Conservation (phyloP, 2,888 invertebrate genomes). For the Creontiades dilutus region DNA sequence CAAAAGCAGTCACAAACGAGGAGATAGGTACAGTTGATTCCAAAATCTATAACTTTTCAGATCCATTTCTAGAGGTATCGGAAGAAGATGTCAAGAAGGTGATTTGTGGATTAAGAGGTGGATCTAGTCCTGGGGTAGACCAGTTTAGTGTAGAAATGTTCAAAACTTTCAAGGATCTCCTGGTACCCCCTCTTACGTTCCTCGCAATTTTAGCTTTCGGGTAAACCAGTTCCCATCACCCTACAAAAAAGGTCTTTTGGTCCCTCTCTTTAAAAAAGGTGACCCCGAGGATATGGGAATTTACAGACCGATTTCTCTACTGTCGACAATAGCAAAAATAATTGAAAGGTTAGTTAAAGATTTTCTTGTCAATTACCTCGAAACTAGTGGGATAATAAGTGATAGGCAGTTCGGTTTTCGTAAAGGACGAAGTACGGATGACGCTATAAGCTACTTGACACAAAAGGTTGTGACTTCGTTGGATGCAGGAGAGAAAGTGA, state of each 20-base stretch:
- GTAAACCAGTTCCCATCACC: not conserved
- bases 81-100: constrained; percentile 5
- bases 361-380: constrained; percentile 18
- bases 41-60: not conserved
- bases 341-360: too few species aligned
- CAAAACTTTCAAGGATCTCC: constrained; percentile 53
- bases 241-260: not conserved
- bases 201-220: constrained; percentile 24
- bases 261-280: constrained; percentile 50
- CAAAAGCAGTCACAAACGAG: not conserved
- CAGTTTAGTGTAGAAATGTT: constrained; percentile 3
- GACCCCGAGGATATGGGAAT: constrained; percentile 36
- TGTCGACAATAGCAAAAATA: constrained; percentile 49
- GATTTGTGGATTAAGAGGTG: constrained; percentile 41
- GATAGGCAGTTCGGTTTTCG: constrained; percentile 28
- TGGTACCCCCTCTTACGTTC: not conserved
- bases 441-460: not conserved
- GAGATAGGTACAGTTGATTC: not conserved
- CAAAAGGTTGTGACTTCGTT: not conserved
- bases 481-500: not conserved
- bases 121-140: constrained; percentile 29
- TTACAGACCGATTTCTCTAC: constrained; percentile 53
- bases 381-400: not conserved
- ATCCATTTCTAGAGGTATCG: not conserved
- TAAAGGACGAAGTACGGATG: not conserved